A percentile compares a stretch with the other conserved stretches of the same genome.
These are phyloP conservation scores for Acanthurus leucopareius DNA, from an alignment of 2,797 vertebrate genomes.

Conservation along the genomic window DNA sequence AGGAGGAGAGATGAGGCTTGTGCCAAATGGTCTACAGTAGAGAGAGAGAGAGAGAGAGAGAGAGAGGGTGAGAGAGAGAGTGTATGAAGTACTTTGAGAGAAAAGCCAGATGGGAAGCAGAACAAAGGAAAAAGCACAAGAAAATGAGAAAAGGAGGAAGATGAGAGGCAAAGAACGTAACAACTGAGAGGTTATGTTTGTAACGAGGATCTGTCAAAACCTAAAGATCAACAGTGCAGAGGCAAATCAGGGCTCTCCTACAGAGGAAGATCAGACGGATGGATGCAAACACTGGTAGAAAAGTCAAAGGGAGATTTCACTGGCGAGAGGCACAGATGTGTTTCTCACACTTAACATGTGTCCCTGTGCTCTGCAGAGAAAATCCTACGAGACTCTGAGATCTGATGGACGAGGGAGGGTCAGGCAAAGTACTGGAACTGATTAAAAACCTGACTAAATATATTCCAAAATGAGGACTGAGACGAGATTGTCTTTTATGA, in stretches of 20 bases:
- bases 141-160: conserved; percentile 66
- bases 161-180: conserved; percentile 66
- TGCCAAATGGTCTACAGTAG: conserved; percentile 79
- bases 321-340: conserved; percentile 56
- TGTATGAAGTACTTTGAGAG: conserved; percentile 46
- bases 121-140: conserved; percentile 71
- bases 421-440: conserved; percentile 6
- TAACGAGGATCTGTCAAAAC: conserved; percentile 71
- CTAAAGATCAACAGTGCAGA: conserved; percentile 47
- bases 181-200: conserved; percentile 72
- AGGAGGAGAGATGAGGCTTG: conserved; percentile 72
- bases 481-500: conserved; percentile 27
- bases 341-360: conserved; percentile 45
- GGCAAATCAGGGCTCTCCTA: conserved; percentile 58
- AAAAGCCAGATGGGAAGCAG: conserved; percentile 72
- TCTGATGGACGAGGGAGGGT: conserved; percentile 3
- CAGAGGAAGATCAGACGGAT: conserved; percentile 55
- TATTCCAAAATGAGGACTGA: conserved; percentile 18
- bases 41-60: conserved; percentile 44
- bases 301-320: conserved; percentile 52
- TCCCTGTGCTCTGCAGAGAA: conserved; percentile 22
- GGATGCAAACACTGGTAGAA: conserved; percentile 50
- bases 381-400: background rate
- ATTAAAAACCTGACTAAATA: conserved; percentile 17
- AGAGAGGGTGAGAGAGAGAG: conserved; percentile 21